phyloP scores from a whole-genome alignment of 2,113 vertebrate genomes.

The Ariopsis seemanni region DNA sequence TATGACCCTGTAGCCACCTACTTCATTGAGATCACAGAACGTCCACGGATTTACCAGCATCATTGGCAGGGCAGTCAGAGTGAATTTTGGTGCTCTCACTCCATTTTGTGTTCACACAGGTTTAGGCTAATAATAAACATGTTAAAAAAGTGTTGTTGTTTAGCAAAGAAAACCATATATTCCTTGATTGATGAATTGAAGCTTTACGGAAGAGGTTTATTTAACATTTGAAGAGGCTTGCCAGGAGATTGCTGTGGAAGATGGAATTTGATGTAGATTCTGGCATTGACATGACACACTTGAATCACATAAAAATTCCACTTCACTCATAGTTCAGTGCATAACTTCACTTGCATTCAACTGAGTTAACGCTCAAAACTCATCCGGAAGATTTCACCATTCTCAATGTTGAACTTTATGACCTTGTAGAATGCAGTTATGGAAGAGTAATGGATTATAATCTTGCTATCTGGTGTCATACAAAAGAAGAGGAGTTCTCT shows the following conservation, averaged over 20 bases:
- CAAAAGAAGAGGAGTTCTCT: background rate
- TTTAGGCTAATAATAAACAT: background rate
- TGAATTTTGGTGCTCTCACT: too few species aligned
- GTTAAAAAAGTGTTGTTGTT: background rate
- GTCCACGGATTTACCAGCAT: too few species aligned
- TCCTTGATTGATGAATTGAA: background rate
- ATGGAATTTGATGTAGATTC: background rate
- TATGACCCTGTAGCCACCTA: too few species aligned
- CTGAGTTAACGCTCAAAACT: background rate
- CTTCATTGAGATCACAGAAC: too few species aligned
- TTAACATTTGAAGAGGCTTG: background rate
- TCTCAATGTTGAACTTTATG: background rate
- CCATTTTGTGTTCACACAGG: too few species aligned
- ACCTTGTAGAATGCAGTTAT: background rate
- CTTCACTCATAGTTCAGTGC: background rate
- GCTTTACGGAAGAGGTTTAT: background rate
- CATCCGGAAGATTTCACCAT: background rate
- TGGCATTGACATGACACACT: background rate
- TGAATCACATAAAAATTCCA: background rate
- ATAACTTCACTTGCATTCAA: background rate
- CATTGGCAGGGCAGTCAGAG: too few species aligned
- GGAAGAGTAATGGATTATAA: background rate
- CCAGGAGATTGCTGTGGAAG: background rate
- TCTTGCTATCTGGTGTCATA: background rate
- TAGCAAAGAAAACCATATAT: background rate